phyloP scores from a whole-genome alignment of 2,113 vertebrate species.

The Dendrocopos noguchii region DNA sequence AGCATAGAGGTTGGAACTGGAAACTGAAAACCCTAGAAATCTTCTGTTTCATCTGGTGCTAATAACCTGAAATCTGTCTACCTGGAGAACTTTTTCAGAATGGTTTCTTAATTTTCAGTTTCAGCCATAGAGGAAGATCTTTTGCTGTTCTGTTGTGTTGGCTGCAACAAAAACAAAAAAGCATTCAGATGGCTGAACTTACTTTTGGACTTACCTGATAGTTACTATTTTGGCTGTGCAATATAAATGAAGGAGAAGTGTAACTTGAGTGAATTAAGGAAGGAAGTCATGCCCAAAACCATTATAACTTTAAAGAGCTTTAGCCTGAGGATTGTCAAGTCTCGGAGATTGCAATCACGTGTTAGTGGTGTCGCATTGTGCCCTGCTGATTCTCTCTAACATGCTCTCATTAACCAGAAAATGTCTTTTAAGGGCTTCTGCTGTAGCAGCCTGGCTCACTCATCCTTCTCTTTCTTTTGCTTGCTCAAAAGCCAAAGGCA shows the following conservation, averaged over 20 bases:
- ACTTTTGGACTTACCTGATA: not conserved
- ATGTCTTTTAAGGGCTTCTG: not conserved
- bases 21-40: not conserved
- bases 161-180: not conserved
- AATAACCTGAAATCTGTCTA: not conserved
- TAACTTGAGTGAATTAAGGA: not conserved
- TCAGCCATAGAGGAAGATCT: not conserved
- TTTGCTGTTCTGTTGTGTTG: not conserved
- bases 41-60: not conserved
- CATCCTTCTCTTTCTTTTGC: slow-evolving; percentile 15
- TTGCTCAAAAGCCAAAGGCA: slow-evolving; percentile 90
- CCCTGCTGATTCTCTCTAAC: not conserved
- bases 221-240: not conserved
- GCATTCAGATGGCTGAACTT: not conserved
- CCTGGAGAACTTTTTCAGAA: not conserved
- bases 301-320: not conserved
- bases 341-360: fast-evolving
- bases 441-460: not conserved
- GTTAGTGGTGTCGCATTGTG: not conserved
- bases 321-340: not conserved
- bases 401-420: not conserved
- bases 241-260: not conserved
- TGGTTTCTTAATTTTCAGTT: not conserved
- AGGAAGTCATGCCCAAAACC: not conserved
- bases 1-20: not conserved